Percentiles rank a stretch among this genome's conserved stretches.
These are phyloP conservation scores for Leptinotarsa texana DNA, from an alignment of 1,140 invertebrate genomes.

Conservation along the genomic window DNA sequence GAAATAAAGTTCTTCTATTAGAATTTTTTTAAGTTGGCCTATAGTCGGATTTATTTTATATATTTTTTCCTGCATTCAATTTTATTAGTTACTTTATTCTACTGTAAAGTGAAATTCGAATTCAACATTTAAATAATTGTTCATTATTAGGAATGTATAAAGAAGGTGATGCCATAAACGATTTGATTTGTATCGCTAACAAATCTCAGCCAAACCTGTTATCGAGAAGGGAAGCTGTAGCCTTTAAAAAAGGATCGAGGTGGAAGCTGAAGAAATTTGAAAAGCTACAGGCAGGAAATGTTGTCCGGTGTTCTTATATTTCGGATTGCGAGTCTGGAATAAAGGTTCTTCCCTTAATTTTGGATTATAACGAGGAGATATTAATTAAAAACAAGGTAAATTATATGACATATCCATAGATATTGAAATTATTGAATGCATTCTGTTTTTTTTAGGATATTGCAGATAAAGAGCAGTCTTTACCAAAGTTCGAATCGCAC, in stretches of 20 bases:
- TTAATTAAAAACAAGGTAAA: conserved; percentile 25
- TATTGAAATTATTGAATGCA: no score
- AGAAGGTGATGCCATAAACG: conserved; percentile 50
- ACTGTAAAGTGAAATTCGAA: no score
- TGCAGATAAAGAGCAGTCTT: conserved; percentile 13
- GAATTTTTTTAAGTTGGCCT: no score
- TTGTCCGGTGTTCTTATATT: conserved; percentile 42
- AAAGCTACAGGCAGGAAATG: conserved; percentile 27
- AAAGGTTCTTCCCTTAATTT: conserved; percentile 35
- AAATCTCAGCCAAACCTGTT: conserved; percentile 29
- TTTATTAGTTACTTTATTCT: no score
- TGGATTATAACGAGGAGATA: conserved; percentile 30
- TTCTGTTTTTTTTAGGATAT: conserved; percentile 36
- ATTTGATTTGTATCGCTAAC: conserved; percentile 49
- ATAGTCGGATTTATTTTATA: no score
- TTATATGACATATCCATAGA: neutral
- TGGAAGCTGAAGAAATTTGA: conserved; percentile 32
- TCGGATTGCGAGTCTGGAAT: conserved; percentile 31
- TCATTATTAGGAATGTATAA: conserved; percentile 32
- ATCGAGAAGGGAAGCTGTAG: conserved; percentile 38
- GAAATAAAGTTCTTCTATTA: no score
- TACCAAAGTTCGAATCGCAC: conserved; percentile 33
- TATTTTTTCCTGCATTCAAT: no score
- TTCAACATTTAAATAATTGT: neutral
- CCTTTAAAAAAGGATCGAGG: conserved; percentile 18